A percentile compares a stretch with the other conserved stretches of the same genome.
Evolutionary conservation across 2,797 vertebrate genomes (phyloP).

Genomic region (Miichthys miiuy): DNA sequence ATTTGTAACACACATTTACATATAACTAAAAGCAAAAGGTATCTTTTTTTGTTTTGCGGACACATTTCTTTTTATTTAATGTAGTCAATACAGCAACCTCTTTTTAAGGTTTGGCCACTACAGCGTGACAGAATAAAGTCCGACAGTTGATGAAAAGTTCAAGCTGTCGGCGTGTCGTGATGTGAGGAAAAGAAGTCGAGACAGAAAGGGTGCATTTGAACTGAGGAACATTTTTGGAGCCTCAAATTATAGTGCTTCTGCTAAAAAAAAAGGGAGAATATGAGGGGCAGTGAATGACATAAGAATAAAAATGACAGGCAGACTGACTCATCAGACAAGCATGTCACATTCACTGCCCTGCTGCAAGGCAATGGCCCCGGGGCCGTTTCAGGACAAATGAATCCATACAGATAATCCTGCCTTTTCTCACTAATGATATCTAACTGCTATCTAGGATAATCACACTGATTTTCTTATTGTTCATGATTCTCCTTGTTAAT

Average conservation of each 20-base stretch:
- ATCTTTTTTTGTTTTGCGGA: conserved; percentile 24
- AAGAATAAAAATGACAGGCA: conserved; percentile 60
- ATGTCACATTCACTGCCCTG: conserved; percentile 35
- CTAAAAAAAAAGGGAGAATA: conserved; percentile 22
- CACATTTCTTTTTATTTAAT: conserved; percentile 19
- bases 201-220: conserved; percentile 33
- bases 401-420: conserved; percentile 49
- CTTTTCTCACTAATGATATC: conserved; percentile 68
- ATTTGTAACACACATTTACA: conserved; percentile 9
- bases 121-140: conserved; percentile 29
- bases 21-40: conserved; percentile 11
- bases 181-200: conserved; percentile 16
- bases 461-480: conserved; percentile 69
- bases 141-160: conserved; percentile 32
- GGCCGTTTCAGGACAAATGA: conserved; percentile 62
- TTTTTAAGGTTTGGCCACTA: neutral
- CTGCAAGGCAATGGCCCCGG: conserved; percentile 54
- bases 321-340: conserved; percentile 70
- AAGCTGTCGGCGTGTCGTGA: conserved; percentile 24
- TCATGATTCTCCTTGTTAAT: conserved; percentile 52
- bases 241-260: conserved; percentile 38
- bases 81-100: neutral
- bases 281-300: conserved; percentile 43
- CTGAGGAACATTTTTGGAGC: conserved; percentile 26
- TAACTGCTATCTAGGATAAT: conserved; percentile 70